These are phyloP conservation scores for Scrobipalpa atriplicella DNA, from an alignment of 2,888 invertebrate genomes.

Conservation along the genomic window DNA sequence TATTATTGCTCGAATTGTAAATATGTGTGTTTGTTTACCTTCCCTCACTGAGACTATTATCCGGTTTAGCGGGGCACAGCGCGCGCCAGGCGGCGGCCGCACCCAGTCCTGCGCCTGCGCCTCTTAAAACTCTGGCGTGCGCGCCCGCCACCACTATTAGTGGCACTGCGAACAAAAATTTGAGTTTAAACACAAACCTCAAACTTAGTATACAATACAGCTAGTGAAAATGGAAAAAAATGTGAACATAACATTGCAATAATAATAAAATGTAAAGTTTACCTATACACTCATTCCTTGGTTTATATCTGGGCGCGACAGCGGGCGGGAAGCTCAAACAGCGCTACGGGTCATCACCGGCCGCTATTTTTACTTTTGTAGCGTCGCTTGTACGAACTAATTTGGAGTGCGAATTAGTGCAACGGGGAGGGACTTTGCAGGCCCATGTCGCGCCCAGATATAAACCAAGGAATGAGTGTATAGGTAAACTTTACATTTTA, in stretches of 20 bases:
- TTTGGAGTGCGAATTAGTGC: conserved; percentile 95
- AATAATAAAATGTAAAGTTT: too few species aligned
- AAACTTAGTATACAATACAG: too few species aligned
- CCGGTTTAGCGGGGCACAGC: conserved; percentile 41
- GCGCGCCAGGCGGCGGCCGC: conserved; percentile 53
- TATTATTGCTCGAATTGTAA: too few species aligned
- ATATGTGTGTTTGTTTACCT: not conserved
- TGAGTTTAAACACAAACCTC: too few species aligned
- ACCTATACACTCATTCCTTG: conserved; percentile 92
- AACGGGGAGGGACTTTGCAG: conserved; percentile 91
- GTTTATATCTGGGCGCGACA: conserved; percentile 86
- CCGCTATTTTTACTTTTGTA: conserved; percentile 91
- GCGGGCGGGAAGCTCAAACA: conserved; percentile 92
- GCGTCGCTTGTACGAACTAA: conserved; percentile 95
- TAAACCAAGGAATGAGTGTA: conserved; percentile 90
- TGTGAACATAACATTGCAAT: too few species aligned
- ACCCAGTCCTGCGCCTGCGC: conserved; percentile 47
- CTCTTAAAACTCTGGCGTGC: conserved; percentile 88
- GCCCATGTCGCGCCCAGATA: conserved; percentile 82
- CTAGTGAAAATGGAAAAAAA: too few species aligned
- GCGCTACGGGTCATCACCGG: conserved; percentile 81
- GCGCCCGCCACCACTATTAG: conserved; percentile 93
- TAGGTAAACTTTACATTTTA: conserved; percentile 72
- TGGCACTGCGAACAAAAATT: conserved; percentile 84
- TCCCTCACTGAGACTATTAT: conserved; percentile 48